Evolutionary conservation across 2,797 vertebrate species (phyloP).

Genomic region (Pygocentrus nattereri): DNA sequence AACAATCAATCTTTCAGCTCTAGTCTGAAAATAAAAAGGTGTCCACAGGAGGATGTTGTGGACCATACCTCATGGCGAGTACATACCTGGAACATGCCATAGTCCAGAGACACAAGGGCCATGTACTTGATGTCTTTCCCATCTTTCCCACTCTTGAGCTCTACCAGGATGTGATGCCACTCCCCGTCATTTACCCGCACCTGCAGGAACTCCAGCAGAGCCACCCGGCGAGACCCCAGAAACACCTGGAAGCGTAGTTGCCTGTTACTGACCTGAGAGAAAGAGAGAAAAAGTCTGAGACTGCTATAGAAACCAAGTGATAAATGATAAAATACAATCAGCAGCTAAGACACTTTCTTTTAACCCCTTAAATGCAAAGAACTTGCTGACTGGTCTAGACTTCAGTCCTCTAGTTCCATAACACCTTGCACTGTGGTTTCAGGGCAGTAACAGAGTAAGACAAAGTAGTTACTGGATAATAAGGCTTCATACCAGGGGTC

Average conservation of each 20-base stretch:
- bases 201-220: constrained; percentile 78
- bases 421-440: no score
- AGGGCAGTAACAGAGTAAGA: no score
- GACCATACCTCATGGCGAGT: neutral
- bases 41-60: neutral
- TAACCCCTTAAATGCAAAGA: neutral
- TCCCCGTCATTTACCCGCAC: constrained; percentile 81
- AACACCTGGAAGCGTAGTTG: constrained; percentile 84
- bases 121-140: constrained; percentile 89
- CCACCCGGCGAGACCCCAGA: constrained; percentile 74
- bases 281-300: neutral
- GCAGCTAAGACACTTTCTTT: neutral
- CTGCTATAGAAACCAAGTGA: neutral
- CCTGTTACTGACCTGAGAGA: constrained; percentile 78
- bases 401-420: no score
- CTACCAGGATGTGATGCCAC: constrained; percentile 88
- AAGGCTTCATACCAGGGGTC: no score
- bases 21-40: neutral
- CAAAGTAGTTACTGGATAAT: no score
- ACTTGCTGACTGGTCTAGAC: no score
- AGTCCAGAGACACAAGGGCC: constrained; percentile 86
- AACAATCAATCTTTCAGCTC: no score
- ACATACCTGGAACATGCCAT: constrained; percentile 87
- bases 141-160: constrained; percentile 87
- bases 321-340: neutral